Base-by-base conservation (phyloP, 2,797 vertebrate genomes). In the Sebastes kiyomatsui region DNA sequence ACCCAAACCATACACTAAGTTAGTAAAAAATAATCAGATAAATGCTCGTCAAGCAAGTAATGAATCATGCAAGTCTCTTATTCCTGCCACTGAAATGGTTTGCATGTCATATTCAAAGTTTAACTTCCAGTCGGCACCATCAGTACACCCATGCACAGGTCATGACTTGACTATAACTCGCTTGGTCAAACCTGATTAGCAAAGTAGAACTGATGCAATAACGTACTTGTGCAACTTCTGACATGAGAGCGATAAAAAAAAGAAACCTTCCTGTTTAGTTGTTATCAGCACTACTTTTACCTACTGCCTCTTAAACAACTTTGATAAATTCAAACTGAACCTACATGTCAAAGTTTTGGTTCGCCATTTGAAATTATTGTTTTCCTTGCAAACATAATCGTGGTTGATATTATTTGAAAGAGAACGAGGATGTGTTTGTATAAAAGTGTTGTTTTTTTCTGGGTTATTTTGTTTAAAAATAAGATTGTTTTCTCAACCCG, bases 151-250 rank as follows among this genome's bases (percentile, higher is more conserved):
- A 6, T 11, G 6, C 30, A 54, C 72, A 67, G 18, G 56, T 72
- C 68, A 22, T 22, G 38, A 77, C 33, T 35, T 66, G 32, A 68
- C 61, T 70, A 1, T n/a, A 6, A 18, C n/a, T 56, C 28, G 7
- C 12, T 49, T 32, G 20, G 35, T 62, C 20, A 67, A 32, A 81
- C 56, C 49, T 71, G 13, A 76, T 67, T 1, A 72, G 38, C 73
- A 82, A 65, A 62, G 3, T 60, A 42, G 67, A 76, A 74, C 46
- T 62, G 22, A 77, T 75, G 80, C 69, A 87, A 70, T 61, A 52
- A 6, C 1, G 1, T 35, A n/a, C 4, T 67, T 83, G 13, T 66
- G 61, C 67, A 86, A 81, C 66, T 74, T 72, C 52, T 73, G 25
- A 80, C 54, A 67, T 16, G 12, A 54, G 7, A 73, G 13, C 25